These are phyloP conservation scores for Fundulus diaphanus DNA, from an alignment of 2,797 vertebrate genomes.

Conservation along the genomic window DNA sequence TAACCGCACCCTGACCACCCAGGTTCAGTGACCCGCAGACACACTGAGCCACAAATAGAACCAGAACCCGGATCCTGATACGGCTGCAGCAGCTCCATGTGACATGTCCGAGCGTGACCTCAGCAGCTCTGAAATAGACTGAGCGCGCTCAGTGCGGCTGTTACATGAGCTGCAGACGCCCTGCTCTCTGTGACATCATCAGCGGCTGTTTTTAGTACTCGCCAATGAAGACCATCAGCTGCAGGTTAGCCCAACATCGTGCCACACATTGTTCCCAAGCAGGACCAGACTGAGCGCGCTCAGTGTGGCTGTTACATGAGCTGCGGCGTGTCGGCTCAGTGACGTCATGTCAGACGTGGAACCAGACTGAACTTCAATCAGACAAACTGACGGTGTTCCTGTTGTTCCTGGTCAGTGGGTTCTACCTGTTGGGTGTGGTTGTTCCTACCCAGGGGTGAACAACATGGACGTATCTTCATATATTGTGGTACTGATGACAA, in stretches of 20 bases:
- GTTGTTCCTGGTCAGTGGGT: too few relatives aligned
- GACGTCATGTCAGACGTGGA: background rate
- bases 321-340: background rate
- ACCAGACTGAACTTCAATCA: too few relatives aligned
- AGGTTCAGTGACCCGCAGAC: slow-evolving; percentile 14
- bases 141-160: background rate
- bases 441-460: too few relatives aligned
- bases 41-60: slow-evolving; percentile 49
- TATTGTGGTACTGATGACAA: too few relatives aligned
- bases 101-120: background rate
- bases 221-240: background rate
- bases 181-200: background rate
- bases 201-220: background rate
- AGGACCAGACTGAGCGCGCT: background rate
- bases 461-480: too few relatives aligned
- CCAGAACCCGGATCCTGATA: slow-evolving; percentile 11
- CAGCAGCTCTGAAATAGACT: background rate
- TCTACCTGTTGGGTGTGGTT: too few relatives aligned
- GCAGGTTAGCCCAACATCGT: background rate
- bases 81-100: background rate
- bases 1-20: slow-evolving; percentile 13
- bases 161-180: background rate
- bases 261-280: background rate
- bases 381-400: background rate
- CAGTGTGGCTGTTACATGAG: background rate